phyloP scores from a whole-genome alignment of 2,113 vertebrate species.

The Erythrocercus mccallii region DNA sequence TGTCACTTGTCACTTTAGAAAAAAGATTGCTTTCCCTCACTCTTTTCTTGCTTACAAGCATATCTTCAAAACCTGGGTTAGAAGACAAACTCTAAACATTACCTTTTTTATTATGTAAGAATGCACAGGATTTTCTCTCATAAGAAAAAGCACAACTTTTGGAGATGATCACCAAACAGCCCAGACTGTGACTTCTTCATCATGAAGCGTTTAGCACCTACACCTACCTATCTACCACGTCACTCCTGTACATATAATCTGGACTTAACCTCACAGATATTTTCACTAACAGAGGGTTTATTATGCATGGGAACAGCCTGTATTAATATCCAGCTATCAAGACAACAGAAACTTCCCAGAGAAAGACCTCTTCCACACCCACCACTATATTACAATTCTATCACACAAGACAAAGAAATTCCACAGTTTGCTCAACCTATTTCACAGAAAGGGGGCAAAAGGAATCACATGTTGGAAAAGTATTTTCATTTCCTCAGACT shows the following conservation, averaged over 20 bases:
- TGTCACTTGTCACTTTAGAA: constrained; percentile 40
- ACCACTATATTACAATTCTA: background rate
- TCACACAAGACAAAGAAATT: background rate
- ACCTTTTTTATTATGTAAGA: background rate
- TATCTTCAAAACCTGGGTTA: background rate
- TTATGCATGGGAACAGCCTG: background rate
- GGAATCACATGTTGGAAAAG: background rate
- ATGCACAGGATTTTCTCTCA: background rate
- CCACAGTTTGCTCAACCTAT: background rate
- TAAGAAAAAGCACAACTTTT: background rate
- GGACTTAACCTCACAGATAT: background rate
- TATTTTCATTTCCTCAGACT: background rate
- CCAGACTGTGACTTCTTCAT: background rate
- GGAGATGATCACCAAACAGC: background rate
- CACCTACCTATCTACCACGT: background rate
- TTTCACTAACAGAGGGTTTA: background rate
- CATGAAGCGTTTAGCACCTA: background rate
- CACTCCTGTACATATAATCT: background rate
- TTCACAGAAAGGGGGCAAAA: background rate
- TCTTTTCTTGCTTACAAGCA: background rate
- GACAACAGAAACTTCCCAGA: background rate
- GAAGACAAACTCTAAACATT: background rate
- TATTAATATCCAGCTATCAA: background rate
- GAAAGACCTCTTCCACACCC: background rate
- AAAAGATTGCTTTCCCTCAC: background rate